These are phyloP conservation scores for Dasypus novemcinctus DNA, from an alignment of 2,113 vertebrate genomes.

Conservation along the genomic window DNA sequence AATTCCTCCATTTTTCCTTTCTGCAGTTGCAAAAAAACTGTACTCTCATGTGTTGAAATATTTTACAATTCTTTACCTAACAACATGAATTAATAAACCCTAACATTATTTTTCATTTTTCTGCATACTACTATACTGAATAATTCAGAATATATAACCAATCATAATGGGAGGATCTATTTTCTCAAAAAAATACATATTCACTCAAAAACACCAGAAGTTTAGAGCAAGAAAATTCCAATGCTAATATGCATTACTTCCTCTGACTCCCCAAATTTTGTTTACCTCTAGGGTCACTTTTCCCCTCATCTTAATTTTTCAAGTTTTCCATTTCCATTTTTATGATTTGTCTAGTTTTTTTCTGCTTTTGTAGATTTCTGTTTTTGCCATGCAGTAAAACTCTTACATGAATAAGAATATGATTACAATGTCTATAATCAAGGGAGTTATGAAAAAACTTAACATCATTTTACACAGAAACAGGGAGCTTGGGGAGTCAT, in stretches of 20 bases:
- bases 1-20: not conserved
- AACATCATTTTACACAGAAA: not conserved
- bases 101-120: not conserved
- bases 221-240: not conserved
- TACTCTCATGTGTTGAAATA: not conserved
- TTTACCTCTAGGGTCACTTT: not conserved
- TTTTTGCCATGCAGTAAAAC: not conserved
- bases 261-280: not conserved
- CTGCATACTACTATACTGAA: not conserved
- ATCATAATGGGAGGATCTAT: not conserved
- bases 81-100: not conserved
- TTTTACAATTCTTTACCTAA: not conserved
- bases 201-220: not conserved
- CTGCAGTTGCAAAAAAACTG: not conserved
- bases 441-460: not conserved
- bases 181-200: not conserved
- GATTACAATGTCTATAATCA: not conserved
- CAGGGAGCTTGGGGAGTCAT: not conserved
- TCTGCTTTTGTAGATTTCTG: not conserved
- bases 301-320: not conserved
- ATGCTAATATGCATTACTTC: not conserved
- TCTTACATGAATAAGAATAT: not conserved
- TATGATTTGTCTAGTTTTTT: not conserved
- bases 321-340: not conserved
- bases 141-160: not conserved